Percentiles rank a stretch among this genome's conserved stretches.
Conservation (phyloP, 2,797 vertebrate genomes). For the Chelon labrosus region DNA sequence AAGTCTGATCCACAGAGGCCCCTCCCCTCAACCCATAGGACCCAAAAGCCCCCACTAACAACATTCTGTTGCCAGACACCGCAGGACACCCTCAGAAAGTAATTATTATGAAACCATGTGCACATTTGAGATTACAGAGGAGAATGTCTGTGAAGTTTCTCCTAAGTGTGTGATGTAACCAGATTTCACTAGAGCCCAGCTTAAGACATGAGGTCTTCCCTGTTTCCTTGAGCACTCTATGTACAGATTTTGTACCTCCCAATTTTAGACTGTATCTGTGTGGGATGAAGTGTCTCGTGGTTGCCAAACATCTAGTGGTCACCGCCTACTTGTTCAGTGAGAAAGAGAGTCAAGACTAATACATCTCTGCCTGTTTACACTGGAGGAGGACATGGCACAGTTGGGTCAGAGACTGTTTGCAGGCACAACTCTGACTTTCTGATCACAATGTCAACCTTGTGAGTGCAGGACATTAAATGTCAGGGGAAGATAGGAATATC, state of each 20-base stretch:
- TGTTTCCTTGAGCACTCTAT: background rate
- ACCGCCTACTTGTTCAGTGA: slow-evolving; percentile 15
- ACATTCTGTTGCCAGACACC: too few relatives aligned
- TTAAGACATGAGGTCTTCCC: background rate
- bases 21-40: too few relatives aligned
- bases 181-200: too few relatives aligned
- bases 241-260: background rate
- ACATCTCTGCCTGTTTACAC: slow-evolving; percentile 33
- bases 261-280: slow-evolving; percentile 3
- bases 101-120: too few relatives aligned
- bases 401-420: slow-evolving; percentile 53
- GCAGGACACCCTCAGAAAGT: too few relatives aligned
- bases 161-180: too few relatives aligned
- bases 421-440: slow-evolving; percentile 61
- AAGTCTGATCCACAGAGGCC: too few relatives aligned
- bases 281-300: slow-evolving; percentile 4
- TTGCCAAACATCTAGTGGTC: slow-evolving; percentile 26
- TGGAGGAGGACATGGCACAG: slow-evolving; percentile 34
- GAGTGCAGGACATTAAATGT: slow-evolving; percentile 75
- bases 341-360: slow-evolving; percentile 11
- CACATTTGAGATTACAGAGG: too few relatives aligned
- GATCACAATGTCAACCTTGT: slow-evolving; percentile 72
- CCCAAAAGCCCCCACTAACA: too few relatives aligned
- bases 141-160: too few relatives aligned
- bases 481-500: slow-evolving; percentile 68